A percentile compares a stretch with the other conserved stretches of the same genome.
phyloP scores from a whole-genome alignment of 2,888 invertebrate genomes.

The Drosophila parthenogenetica region DNA sequence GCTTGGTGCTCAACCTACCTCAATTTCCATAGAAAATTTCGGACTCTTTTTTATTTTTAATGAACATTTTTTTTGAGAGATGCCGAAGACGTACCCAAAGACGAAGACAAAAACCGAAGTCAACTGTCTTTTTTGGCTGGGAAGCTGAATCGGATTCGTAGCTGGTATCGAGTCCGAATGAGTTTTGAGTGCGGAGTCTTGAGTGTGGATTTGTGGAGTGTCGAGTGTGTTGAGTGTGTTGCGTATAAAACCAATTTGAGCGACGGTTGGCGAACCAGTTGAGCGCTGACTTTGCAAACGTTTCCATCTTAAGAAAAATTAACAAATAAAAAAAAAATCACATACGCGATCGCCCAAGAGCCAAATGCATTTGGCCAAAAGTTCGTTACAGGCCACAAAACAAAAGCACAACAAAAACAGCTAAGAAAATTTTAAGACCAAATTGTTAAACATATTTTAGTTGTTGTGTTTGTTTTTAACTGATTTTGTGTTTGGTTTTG shows the following conservation, averaged over 20 bases:
- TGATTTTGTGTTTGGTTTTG: constrained; percentile 8
- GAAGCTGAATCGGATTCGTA: constrained; percentile 11
- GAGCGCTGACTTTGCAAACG: constrained; percentile 78
- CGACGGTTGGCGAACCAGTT: constrained; percentile 71
- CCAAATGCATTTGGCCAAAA: constrained; percentile 72
- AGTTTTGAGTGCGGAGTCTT: background rate
- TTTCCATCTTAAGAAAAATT: constrained; percentile 48
- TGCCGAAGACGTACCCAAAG: constrained; percentile 2
- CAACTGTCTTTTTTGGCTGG: background rate
- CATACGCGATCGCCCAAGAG: constrained; percentile 23
- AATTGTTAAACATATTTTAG: constrained; percentile 7
- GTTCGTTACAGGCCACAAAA: constrained; percentile 29
- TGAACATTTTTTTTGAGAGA: constrained; percentile 1
- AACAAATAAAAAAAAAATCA: constrained; percentile 13
- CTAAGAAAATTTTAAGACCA: background rate
- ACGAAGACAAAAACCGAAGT: constrained; percentile 24
- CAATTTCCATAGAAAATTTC: constrained; percentile 45
- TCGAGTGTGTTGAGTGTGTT: constrained; percentile 32
- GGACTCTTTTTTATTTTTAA: constrained; percentile 30
- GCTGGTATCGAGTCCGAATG: constrained; percentile 20
- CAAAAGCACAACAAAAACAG: constrained; percentile 11
- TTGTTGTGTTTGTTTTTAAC: constrained; percentile 17
- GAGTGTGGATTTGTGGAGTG: constrained; percentile 7
- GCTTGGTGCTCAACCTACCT: constrained; percentile 64
- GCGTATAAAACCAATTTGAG: constrained; percentile 78